Evolutionary conservation across 1,140 invertebrate genomes (phyloP).

Genomic region (Gonioctena quinquepunctata): DNA sequence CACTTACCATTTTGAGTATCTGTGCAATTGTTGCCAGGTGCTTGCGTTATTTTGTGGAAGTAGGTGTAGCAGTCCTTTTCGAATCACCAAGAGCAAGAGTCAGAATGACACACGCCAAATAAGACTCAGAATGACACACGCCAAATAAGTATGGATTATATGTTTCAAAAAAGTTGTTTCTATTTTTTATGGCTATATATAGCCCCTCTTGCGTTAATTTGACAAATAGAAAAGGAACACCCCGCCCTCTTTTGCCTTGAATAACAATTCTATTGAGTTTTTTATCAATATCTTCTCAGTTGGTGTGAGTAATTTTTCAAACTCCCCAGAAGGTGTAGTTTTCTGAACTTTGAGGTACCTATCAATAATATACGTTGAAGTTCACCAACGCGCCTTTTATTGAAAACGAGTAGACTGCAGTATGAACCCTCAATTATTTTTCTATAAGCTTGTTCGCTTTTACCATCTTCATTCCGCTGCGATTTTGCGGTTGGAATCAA

Average conservation of each 20-base stretch:
- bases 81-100: conserved; percentile 37
- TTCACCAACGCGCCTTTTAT: conserved; percentile 28
- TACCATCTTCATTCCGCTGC: background rate
- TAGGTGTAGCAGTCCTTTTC: conserved; percentile 38
- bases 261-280: conserved; percentile 27
- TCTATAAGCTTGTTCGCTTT: background rate
- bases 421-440: conserved; percentile 19
- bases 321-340: conserved; percentile 27
- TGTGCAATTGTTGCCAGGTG: conserved; percentile 49
- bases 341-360: conserved; percentile 10
- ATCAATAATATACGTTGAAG: conserved; percentile 22
- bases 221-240: conserved; percentile 36
- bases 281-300: conserved; percentile 32
- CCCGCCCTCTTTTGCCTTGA: conserved; percentile 29
- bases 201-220: conserved; percentile 20
- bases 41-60: conserved; percentile 43
- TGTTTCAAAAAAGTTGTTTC: conserved; percentile 27
- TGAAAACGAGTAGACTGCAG: conserved; percentile 27
- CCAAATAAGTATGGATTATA: conserved; percentile 45
- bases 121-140: too few species aligned
- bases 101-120: too few species aligned
- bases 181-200: conserved; percentile 27
- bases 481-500: conserved; percentile 15
- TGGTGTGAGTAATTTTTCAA: conserved; percentile 13
- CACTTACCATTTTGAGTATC: conserved; percentile 43